Base-by-base conservation (phyloP, 2,888 invertebrate genomes). In the Venusia cambrica region DNA sequence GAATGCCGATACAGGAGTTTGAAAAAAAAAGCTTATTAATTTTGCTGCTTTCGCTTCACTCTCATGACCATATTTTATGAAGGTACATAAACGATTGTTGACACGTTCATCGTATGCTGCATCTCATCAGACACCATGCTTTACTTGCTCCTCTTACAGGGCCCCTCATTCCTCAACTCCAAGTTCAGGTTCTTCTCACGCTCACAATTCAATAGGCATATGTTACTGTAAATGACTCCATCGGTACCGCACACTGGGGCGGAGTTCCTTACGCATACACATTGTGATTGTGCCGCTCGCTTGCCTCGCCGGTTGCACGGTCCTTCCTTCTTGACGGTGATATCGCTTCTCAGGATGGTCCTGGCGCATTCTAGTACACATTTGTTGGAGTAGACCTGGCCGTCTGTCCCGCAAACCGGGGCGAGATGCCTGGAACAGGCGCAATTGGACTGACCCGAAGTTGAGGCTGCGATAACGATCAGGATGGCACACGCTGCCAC, bases 351-450 rank as follows among this genome's bases (percentile, higher is more conserved):
- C 8, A 18, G 12, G 7, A 31, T 24, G n/a, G 11, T 25, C 21
- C 17, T 30, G 12, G 21, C 10, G 25, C 45, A 45, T 10, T 39
- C 31, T n/a, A 45, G 28, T 0, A 42, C 11, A 8, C 45, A 45
- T 12, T 6, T 18, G 24, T 42, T 45, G 3, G 33, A 4, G 31
- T 42, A 45, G 4, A 29, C 12, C 5, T 5, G 22, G 1, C 42
- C 41, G 13, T 45, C 42, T 2, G 38, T 34, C 1, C 45, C 45
- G 33, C 45, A 45, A 12, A 45, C 38, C 1, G 41, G 42, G 1
- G 35, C 30, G 16, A 7, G 16, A 3, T 27, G 14, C 0, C 16
- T 26, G 1, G 38, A 31, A 8, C 42, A 42, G 9, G 15, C 4
- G 31, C 38, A 38, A 7, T 29, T 17, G 1, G 8, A 9, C 25